Evolutionary conservation across 1,140 invertebrate species (phyloP).

Genomic region (Ostrea denselamellosa): DNA sequence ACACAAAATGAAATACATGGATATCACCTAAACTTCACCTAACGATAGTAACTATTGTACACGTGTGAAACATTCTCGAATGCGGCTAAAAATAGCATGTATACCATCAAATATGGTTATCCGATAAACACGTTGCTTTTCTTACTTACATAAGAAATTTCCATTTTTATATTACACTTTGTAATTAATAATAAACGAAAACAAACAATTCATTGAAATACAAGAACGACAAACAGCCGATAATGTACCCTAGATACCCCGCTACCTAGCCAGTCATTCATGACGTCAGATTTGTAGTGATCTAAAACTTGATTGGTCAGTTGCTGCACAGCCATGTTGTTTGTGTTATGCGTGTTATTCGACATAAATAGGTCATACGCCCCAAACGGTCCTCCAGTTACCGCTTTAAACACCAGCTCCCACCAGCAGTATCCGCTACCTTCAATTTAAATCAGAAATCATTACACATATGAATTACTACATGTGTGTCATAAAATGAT

Average conservation of each 20-base stretch:
- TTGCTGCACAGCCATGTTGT: conserved; percentile 1
- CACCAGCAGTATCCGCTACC: neutral
- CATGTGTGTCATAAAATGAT: no score
- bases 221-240: neutral
- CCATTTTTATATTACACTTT: no score
- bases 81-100: neutral
- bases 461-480: no score
- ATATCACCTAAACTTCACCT: no score
- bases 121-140: neutral
- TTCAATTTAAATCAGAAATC: neutral
- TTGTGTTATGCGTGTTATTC: neutral
- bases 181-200: no score
- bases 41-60: no score
- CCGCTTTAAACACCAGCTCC: neutral
- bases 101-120: no score
- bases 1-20: no score
- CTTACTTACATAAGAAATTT: no score
- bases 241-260: neutral
- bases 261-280: neutral
- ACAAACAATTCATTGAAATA: neutral
- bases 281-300: conserved; percentile 11
- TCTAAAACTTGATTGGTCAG: conserved; percentile 13
- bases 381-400: conserved; percentile 5
- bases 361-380: neutral
- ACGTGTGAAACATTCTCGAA: no score